Evolutionary conservation across 2,113 vertebrate genomes (phyloP).

Genomic region (Callionymus lyra): DNA sequence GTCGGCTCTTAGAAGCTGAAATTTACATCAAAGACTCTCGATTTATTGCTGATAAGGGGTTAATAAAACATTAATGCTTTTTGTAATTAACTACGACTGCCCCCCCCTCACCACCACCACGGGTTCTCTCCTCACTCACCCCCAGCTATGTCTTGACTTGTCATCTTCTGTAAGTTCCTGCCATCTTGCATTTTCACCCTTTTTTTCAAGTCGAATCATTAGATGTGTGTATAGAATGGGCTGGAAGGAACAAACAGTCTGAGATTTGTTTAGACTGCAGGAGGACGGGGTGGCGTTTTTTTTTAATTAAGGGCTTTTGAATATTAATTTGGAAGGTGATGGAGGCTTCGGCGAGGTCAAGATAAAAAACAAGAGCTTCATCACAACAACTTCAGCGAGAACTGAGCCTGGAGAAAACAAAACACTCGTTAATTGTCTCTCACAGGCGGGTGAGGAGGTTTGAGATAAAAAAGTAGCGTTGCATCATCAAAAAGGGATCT

Average conservation of each 20-base stretch:
- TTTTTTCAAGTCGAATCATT: slow-evolving; percentile 60
- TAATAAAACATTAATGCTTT: slow-evolving; percentile 81
- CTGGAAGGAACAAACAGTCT: slow-evolving; percentile 65
- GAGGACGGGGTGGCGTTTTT: slow-evolving; percentile 51
- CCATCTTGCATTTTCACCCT: slow-evolving; percentile 41
- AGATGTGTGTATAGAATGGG: slow-evolving; percentile 57
- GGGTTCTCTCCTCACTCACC: slow-evolving; percentile 60
- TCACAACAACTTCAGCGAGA: slow-evolving; percentile 59
- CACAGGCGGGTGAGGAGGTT: slow-evolving; percentile 33
- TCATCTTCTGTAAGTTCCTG: slow-evolving; percentile 60
- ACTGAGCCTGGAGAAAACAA: slow-evolving; percentile 61
- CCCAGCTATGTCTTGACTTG: slow-evolving; percentile 66
- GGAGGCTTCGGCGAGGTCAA: slow-evolving; percentile 64
- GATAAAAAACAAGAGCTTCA: slow-evolving; percentile 60
- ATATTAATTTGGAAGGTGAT: slow-evolving; percentile 67
- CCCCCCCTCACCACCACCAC: slow-evolving; percentile 39
- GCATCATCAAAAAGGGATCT: slow-evolving; percentile 46
- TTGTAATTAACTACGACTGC: slow-evolving; percentile 73
- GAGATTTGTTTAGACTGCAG: slow-evolving; percentile 61
- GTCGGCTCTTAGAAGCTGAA: slow-evolving; percentile 67
- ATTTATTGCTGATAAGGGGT: slow-evolving; percentile 83
- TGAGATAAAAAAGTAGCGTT: slow-evolving; percentile 42
- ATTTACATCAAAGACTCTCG: slow-evolving; percentile 78
- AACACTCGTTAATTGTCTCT: slow-evolving; percentile 62
- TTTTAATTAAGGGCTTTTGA: slow-evolving; percentile 63